Evolutionary conservation across 2,888 invertebrate genomes (phyloP).

Genomic region (Rhodophaea formosa): DNA sequence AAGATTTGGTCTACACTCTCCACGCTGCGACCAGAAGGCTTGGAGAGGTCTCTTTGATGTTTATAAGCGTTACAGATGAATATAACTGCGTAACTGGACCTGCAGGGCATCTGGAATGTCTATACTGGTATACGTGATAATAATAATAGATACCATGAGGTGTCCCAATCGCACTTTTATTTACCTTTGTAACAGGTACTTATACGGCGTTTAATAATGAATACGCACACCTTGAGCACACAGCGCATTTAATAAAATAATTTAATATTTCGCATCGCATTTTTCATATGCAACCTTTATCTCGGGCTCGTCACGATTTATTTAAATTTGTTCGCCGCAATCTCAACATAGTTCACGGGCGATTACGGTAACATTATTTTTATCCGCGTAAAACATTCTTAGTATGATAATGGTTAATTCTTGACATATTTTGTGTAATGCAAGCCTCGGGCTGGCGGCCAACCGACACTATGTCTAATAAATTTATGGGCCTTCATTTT

Average conservation of each 20-base stretch:
- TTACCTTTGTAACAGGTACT: too few relatives aligned
- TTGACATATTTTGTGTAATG: conserved; percentile 80
- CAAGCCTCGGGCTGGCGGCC: conserved; percentile 64
- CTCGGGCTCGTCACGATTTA: conserved; percentile 41
- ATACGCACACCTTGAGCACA: not conserved
- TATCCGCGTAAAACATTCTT: conserved; percentile 62
- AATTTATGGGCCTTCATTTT: conserved; percentile 79
- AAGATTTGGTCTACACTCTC: too few relatives aligned
- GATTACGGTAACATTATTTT: conserved; percentile 52
- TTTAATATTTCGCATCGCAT: not conserved
- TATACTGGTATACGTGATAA: too few relatives aligned
- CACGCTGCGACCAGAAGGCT: too few relatives aligned
- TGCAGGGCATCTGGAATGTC: too few relatives aligned
- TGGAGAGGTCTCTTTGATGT: too few relatives aligned
- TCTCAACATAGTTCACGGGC: conserved; percentile 48
- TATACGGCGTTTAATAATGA: too few relatives aligned
- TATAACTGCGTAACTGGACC: too few relatives aligned
- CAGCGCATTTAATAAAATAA: not conserved
- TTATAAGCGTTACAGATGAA: too few relatives aligned
- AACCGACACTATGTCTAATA: conserved; percentile 80
- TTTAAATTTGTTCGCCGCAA: conserved; percentile 39
- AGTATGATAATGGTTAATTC: conserved; percentile 78
- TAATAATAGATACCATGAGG: too few relatives aligned
- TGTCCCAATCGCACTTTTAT: too few relatives aligned
- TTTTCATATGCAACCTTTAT: conserved; percentile 28